Conservation (phyloP, 2,888 invertebrate genomes). For the Xylophagus ater region DNA sequence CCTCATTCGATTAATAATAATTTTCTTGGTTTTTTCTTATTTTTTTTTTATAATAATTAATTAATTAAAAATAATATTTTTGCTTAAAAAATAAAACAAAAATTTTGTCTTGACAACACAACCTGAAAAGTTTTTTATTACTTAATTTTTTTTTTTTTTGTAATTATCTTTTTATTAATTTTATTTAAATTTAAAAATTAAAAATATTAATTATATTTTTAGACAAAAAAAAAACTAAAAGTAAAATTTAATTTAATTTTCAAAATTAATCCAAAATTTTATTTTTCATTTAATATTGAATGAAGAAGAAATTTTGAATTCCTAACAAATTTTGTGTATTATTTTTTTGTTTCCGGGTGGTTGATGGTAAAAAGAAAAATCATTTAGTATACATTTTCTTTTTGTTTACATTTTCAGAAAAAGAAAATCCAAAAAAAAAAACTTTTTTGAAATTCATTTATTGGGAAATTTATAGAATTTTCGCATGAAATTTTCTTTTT, state of each 20-base stretch:
- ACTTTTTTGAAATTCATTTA: too few species aligned
- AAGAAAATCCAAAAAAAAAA: too few species aligned
- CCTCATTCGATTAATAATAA: too few species aligned
- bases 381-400: neutral
- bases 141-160: conserved; percentile 1
- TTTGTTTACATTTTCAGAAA: neutral
- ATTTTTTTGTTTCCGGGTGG: conserved; percentile 8
- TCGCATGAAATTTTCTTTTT: too few species aligned
- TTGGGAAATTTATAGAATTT: too few species aligned
- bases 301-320: conserved; percentile 4
- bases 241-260: neutral
- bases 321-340: conserved; percentile 18
- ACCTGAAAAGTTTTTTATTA: conserved; percentile 19
- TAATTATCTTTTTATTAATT: too few species aligned
- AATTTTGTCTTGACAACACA: conserved; percentile 19
- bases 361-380: conserved; percentile 10
- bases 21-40: too few species aligned
- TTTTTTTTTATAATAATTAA: too few species aligned
- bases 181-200: neutral
- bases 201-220: neutral
- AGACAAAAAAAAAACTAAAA: neutral
- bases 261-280: neutral
- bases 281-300: neutral
- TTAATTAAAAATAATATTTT: neutral
- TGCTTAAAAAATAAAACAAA: conserved; percentile 9